Percentiles rank a stretch among this genome's conserved stretches.
phyloP scores from a whole-genome alignment of 2,888 invertebrate species.

The Oligia fasciuncula region DNA sequence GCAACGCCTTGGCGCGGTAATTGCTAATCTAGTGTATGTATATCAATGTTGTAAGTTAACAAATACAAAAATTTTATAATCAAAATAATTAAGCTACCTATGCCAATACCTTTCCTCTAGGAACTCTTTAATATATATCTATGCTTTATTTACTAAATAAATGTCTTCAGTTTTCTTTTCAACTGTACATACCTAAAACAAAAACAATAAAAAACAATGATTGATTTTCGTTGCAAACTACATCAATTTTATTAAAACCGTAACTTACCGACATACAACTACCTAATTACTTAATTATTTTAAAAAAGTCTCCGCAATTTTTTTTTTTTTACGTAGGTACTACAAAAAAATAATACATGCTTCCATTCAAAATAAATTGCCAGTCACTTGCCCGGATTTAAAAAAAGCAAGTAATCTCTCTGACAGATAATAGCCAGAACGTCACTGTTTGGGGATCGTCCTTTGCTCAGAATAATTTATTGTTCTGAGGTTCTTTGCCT shows the following conservation, averaged over 20 bases:
- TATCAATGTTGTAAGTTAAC: too few species aligned
- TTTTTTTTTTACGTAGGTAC: background rate
- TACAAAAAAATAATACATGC: background rate
- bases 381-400: background rate
- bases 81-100: too few species aligned
- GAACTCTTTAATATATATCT: too few species aligned
- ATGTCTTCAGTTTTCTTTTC: too few species aligned
- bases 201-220: background rate
- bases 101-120: too few species aligned
- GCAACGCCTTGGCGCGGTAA: too few species aligned
- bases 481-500: background rate
- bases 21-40: too few species aligned
- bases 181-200: too few species aligned
- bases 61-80: too few species aligned
- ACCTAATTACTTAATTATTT: too few species aligned
- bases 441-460: conserved; percentile 2
- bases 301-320: too few species aligned
- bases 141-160: too few species aligned
- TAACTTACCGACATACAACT: background rate
- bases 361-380: background rate
- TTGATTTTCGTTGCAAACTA: background rate
- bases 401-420: background rate
- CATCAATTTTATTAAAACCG: conserved; percentile 15
- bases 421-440: background rate
- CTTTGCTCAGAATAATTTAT: background rate